Evolutionary conservation across 2,113 vertebrate genomes (phyloP).

Genomic region (Odontophorus gujanensis): DNA sequence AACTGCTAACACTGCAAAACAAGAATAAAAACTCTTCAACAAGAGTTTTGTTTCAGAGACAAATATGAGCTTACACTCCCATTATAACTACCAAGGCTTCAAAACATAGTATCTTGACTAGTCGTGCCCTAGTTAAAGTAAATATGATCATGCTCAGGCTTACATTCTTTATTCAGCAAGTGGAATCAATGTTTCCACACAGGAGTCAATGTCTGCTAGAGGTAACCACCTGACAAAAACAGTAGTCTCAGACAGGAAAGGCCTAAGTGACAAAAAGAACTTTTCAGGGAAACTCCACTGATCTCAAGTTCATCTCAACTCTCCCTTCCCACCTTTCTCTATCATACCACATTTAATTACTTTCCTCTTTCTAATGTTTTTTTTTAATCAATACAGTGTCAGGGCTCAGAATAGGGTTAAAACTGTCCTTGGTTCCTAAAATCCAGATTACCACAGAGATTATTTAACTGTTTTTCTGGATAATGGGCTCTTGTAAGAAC

Average conservation of each 20-base stretch:
- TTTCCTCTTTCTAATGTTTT: not conserved
- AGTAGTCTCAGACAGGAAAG: not conserved
- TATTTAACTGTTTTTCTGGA: not conserved
- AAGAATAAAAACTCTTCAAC: not conserved
- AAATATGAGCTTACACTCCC: not conserved
- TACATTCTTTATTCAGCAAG: not conserved
- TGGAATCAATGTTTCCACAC: not conserved
- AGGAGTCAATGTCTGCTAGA: not conserved
- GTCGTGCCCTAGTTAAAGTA: not conserved
- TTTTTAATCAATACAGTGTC: not conserved
- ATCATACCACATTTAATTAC: not conserved
- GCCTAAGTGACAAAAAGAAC: not conserved
- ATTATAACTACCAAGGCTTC: not conserved
- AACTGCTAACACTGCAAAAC: not conserved
- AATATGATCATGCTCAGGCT: not conserved
- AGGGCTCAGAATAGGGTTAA: not conserved
- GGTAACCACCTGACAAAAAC: not conserved
- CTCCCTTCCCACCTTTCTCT: not conserved
- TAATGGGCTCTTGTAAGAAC: not conserved
- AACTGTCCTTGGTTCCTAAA: not conserved
- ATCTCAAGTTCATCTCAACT: not conserved
- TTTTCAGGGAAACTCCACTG: not conserved
- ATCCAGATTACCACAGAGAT: not conserved
- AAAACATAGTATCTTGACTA: not conserved
- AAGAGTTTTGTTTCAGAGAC: not conserved